A percentile compares a stretch with the other conserved stretches of the same genome.
Evolutionary conservation across 1,140 invertebrate species (phyloP).

Genomic region (Pristionchus pacificus): DNA sequence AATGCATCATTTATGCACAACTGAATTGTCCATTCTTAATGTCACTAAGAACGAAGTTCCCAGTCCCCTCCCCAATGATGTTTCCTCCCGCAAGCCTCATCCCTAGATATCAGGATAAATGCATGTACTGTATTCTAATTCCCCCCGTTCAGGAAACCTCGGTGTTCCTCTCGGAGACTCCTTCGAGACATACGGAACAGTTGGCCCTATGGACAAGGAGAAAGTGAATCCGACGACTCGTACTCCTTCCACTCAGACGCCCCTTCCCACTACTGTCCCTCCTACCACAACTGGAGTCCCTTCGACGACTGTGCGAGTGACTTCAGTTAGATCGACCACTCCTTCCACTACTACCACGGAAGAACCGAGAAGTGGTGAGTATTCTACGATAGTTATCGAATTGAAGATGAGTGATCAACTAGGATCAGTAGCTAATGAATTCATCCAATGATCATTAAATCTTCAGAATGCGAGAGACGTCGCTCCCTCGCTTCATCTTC

Average conservation of each 20-base stretch:
- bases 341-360: constrained; percentile 6
- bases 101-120: too few relatives aligned
- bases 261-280: constrained; percentile 2
- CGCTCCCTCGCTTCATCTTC: constrained; percentile 35
- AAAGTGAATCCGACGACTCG: background rate
- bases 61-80: too few relatives aligned
- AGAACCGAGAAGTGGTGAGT: too few relatives aligned
- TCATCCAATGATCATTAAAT: too few relatives aligned
- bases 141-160: constrained; percentile 4
- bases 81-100: too few relatives aligned
- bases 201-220: constrained; percentile 10
- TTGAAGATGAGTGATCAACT: too few relatives aligned
- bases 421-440: too few relatives aligned
- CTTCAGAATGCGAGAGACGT: constrained; percentile 49
- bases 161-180: background rate
- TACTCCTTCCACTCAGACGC: too few relatives aligned
- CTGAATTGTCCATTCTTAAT: too few relatives aligned
- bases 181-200: constrained; percentile 26
- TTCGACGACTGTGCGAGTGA: constrained; percentile 5
- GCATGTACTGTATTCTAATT: background rate
- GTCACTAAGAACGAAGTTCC: too few relatives aligned
- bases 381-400: background rate
- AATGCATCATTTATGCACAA: background rate
- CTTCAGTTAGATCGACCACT: constrained; percentile 13
- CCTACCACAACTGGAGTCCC: constrained; percentile 16